Conservation (phyloP, 2,797 vertebrate genomes). For the Sebastes taczanowskii region DNA sequence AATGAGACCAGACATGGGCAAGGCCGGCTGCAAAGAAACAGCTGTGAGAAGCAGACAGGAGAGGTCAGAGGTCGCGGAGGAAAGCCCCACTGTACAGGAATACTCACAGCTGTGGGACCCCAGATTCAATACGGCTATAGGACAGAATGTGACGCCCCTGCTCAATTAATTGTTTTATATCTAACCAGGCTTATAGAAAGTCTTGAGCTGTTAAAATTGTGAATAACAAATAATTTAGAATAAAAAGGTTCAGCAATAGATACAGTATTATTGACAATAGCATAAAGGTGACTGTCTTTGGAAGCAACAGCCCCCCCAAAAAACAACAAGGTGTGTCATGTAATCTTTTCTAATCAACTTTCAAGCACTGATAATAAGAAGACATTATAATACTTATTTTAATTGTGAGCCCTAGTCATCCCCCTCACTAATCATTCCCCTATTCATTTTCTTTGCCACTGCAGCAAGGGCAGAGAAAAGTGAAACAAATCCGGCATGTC, state of each 20-base stretch:
- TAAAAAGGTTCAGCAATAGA: neutral
- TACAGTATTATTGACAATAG: neutral
- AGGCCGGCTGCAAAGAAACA: slow-evolving; percentile 29
- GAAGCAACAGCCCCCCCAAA: neutral
- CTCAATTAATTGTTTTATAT: neutral
- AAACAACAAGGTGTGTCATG: neutral
- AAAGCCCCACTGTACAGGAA: slow-evolving; percentile 5
- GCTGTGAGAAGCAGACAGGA: slow-evolving; percentile 43
- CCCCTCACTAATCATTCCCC: neutral
- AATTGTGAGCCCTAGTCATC: neutral
- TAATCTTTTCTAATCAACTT: neutral
- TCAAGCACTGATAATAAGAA: neutral
- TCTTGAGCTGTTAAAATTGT: neutral
- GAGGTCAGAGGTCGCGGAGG: slow-evolving; percentile 25
- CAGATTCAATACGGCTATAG: neutral
- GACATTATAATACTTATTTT: neutral
- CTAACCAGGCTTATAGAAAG: neutral
- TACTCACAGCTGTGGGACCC: slow-evolving; percentile 13
- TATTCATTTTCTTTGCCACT: neutral
- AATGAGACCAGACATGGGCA: slow-evolving; percentile 39
- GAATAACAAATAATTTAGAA: neutral
- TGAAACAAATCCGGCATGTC: rapidly evolving
- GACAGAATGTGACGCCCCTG: neutral
- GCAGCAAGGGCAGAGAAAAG: neutral
- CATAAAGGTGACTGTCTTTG: neutral